phyloP scores from a whole-genome alignment of 2,797 vertebrate genomes.

The Sebastes diaconus region DNA sequence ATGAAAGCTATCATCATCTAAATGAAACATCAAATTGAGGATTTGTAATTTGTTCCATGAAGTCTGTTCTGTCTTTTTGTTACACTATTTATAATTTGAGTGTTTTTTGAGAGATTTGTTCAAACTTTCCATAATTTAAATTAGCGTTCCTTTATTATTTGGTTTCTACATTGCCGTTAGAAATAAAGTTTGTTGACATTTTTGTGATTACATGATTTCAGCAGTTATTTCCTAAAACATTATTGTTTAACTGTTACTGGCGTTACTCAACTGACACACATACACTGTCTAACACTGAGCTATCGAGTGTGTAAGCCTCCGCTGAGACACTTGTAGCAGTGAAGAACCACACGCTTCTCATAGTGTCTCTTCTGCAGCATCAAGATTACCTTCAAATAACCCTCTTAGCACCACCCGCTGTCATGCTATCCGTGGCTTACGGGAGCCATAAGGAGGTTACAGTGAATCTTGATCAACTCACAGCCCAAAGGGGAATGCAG shows the following conservation, averaged over 20 bases:
- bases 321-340: not conserved
- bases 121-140: slow-evolving; percentile 21
- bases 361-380: slow-evolving; percentile 48
- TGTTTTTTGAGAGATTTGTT: slow-evolving; percentile 28
- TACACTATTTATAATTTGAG: slow-evolving; percentile 31
- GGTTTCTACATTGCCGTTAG: slow-evolving; percentile 52
- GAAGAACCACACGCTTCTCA: slow-evolving; percentile 39
- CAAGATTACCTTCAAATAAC: slow-evolving; percentile 76
- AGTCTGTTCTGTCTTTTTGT: slow-evolving; percentile 17
- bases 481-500: slow-evolving; percentile 32
- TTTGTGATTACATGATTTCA: slow-evolving; percentile 49
- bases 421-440: slow-evolving; percentile 73
- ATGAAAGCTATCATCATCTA: not conserved
- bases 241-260: not conserved
- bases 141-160: slow-evolving; percentile 37
- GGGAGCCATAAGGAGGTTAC: slow-evolving; percentile 70
- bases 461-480: slow-evolving; percentile 66
- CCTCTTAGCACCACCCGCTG: slow-evolving; percentile 78
- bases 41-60: slow-evolving; percentile 8
- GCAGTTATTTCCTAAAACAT: not conserved
- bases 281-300: not conserved
- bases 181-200: slow-evolving; percentile 68
- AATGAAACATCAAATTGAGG: not conserved
- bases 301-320: slow-evolving; percentile 20
- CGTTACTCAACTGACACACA: not conserved